Evolutionary conservation across 2,888 invertebrate species (phyloP), one percentile per base, ranked within the genome.

Genomic region (Thymelicus sylvestris): DNA sequence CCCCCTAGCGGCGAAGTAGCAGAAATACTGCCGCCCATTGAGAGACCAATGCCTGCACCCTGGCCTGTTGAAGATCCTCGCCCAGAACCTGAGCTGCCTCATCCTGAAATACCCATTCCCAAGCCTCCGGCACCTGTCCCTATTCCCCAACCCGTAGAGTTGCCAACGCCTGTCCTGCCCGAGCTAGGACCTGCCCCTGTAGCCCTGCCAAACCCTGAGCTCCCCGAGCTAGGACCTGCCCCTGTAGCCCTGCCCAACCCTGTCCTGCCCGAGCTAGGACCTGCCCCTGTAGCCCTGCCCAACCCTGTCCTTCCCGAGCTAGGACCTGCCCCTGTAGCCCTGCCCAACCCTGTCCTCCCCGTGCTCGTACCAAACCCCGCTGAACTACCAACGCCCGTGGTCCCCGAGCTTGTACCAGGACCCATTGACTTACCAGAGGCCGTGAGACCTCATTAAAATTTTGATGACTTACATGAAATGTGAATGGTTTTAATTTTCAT

Each of bases 1-100:
- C 79, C 79, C 44, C 72, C 71, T 41, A 75, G 19, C 59, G 50
- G 64, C 50, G 71, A 75, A 38, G 73, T 79, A 41, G 74, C 75
- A n/a, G 39, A 39, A 6, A 0, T 41, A 2, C 5, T 15, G 15
- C 39, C 13, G 2, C 57, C 57, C 57, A 57, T 39, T 8, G 60
- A 64, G 0, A 69, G 63, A 55, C 57, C 44, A 7, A 10, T n/a
- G n/a, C 66, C 66, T 6, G 59, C 31, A 74, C 59, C 74, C 73
- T 55, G 66, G 70, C 68, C 74, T 74, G 59, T 72, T 69, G 38
- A 57, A 10, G 41, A n/a, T 5, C n/a, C 44, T 6, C 63, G 38
- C 31, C 71, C 72, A 12, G 71, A 68, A 63, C 73, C 64, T 0
- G 65, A 64, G 10, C 19, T 72, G 10, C 67, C 61, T n/a, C 7